Base-by-base conservation (phyloP, 2,113 vertebrate genomes). In the Tringa solitaria region DNA sequence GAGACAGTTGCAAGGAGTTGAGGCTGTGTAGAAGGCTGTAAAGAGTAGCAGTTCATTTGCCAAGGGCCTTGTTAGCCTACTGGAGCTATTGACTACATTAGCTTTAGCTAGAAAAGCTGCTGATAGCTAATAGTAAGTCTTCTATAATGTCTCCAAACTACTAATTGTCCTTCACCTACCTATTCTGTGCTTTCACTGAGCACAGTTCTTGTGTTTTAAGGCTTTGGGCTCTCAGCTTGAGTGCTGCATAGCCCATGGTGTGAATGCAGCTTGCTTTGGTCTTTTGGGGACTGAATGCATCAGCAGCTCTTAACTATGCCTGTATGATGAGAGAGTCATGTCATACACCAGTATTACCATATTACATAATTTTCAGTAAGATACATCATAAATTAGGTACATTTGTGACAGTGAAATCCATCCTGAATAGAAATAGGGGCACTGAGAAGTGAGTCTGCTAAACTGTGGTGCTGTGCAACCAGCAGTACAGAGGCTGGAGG, bases 51-150 rank as follows among this genome's bases (percentile, higher is more conserved):
- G 37, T 5, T 80, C 1, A 2, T 41, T 60, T 75, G 19, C 27
- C 13, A 27, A 63, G 37, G 37, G 8, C 28, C 26, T 64, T 41
- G 23, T 56, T 73, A 6, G 4, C 32, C 9, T 73, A 0, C 46
- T 1, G 6, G 63, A n/a, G n/a, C 16, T 57, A 23, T 32, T 70
- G 74, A 17, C 17, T 61, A 8, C 1, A 0, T 7, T 37, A 3
- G 16, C 21, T 79, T 84, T 39, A 75, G 30, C 13, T 32, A 43
- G 46, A 75, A 68, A 86, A 80, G 39, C 19, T 73, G 50, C 15
- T 67, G 32, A 10, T 59, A 59, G 19, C 37, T 30, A 20, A 33
- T 43, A 45, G 4, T 4, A 39, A 50, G 43, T 18, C 16, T 57
- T 30, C 16, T 7, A 20, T 15, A 10, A 37, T 14, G 10, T 33